Base-by-base conservation (phyloP, 37 sponge, comb jelly and placozoan species). In the Eunapius fragilis region DNA sequence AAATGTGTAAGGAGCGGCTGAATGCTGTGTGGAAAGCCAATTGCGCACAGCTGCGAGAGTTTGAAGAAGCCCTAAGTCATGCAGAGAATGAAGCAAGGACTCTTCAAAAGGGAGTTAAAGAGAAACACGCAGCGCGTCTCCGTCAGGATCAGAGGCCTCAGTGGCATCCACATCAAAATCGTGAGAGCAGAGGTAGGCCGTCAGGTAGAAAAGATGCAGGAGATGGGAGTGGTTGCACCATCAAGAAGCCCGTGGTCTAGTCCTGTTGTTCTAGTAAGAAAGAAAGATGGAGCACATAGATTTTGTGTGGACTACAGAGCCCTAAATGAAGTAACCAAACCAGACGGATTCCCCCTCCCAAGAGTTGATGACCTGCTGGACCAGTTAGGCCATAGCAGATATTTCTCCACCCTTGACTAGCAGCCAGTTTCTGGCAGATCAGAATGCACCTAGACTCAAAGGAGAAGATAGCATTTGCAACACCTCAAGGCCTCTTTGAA, bases 341-440 rank as follows among this genome's bases (percentile, higher is more conserved):
- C 74, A 31, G 86, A 78, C 37, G 72, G 80, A 17, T 86, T 47
- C 71, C 87, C 87, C 23, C 75, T 89, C 19, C 82, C 82, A 49
- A 34, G 88, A 6, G 34, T 81, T 68, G 88, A 87, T 28, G 82
- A 87, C 68, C 25, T 89, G 36, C 68, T 89, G 38, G 84, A 89
- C 67, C 84, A 89, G 69, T 67, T 78, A 11, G 84, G 80, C 13
- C 12, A 70, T 34, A 45, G 74, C 68, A 70, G 78, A 74, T 84
- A 79, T 47, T 88, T 88, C 75, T 48, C 83, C 10, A 82, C 85
- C n/a, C 41, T 89, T 1, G 80, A 89, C 28, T 67, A 74, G 6
- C 85, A 80, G 2, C 84, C 14, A 79, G 89, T 0, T 88, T 48
- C 72, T 88, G 89, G 83, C 81, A 82, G 83, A 86, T 86, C 33